These are phyloP conservation scores for Podarcis raffonei DNA, from an alignment of 2,113 vertebrate species.

Conservation along the genomic window DNA sequence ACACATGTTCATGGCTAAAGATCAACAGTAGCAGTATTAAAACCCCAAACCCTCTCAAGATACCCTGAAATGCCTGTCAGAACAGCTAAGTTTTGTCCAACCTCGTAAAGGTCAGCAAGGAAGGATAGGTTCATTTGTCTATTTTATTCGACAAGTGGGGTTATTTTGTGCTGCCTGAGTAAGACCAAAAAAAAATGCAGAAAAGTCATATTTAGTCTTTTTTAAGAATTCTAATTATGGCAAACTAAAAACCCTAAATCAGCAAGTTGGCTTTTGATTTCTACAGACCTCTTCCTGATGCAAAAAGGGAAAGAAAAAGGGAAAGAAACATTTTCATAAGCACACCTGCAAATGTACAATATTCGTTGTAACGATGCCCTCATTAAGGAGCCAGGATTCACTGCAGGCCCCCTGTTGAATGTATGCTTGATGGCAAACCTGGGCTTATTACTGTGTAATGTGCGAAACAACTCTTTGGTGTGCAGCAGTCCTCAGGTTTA, in stretches of 20 bases:
- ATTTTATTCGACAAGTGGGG: neutral
- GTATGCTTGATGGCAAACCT: neutral
- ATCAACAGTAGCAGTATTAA: neutral
- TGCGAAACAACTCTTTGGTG: neutral
- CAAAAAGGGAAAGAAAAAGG: neutral
- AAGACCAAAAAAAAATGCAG: too few relatives aligned
- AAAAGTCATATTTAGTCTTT: too few relatives aligned
- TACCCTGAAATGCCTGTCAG: neutral
- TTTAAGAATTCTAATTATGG: neutral
- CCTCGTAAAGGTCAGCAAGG: neutral
- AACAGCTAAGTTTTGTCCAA: neutral
- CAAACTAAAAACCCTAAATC: neutral
- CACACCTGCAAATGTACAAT: too few relatives aligned
- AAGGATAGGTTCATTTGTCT: neutral
- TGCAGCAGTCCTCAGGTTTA: neutral
- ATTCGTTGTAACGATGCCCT: neutral
- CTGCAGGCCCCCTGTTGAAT: neutral
- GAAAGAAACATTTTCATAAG: neutral
- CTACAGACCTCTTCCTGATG: neutral
- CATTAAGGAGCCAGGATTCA: neutral
- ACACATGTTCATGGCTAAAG: neutral
- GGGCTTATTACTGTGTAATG: neutral
- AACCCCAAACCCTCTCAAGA: neutral
- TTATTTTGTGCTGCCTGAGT: neutral
- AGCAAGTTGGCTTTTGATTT: neutral